Percentiles rank a stretch among this genome's conserved stretches.
Evolutionary conservation across 2,888 invertebrate species (phyloP).

Genomic region (Limnephilus lunatus): DNA sequence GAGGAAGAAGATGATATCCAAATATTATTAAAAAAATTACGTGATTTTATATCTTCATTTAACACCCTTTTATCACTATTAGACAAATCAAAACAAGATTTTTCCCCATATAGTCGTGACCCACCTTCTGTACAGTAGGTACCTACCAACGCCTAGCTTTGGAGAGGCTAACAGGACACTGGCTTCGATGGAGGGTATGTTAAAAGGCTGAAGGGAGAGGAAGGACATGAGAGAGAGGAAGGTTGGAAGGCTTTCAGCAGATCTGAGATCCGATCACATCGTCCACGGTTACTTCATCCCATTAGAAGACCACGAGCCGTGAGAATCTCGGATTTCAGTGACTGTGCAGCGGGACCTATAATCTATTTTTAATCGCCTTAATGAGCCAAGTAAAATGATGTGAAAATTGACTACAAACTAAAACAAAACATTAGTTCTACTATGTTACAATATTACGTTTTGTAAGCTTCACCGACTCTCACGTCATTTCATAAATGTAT

Average conservation of each 20-base stretch:
- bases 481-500: conserved; percentile 5
- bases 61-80: no score
- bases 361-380: conserved; percentile 17
- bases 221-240: not conserved
- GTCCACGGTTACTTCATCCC: not conserved
- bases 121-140: no score
- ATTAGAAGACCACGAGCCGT: not conserved
- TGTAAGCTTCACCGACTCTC: conserved; percentile 19
- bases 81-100: no score
- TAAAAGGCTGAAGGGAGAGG: not conserved
- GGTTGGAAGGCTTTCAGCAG: not conserved
- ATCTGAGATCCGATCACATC: not conserved
- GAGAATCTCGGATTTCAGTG: not conserved
- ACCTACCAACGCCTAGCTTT: no score
- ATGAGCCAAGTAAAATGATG: not conserved
- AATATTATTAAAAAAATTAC: no score
- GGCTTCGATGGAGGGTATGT: not conserved
- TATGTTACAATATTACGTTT: not conserved
- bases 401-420: conserved; percentile 6
- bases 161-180: no score
- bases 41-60: no score
- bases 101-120: no score
- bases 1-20: no score
- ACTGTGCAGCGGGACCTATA: not conserved
- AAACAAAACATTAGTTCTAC: not conserved